Evolutionary conservation across 2,888 invertebrate species (phyloP).

Genomic region (Acanthosepion lycidas): DNA sequence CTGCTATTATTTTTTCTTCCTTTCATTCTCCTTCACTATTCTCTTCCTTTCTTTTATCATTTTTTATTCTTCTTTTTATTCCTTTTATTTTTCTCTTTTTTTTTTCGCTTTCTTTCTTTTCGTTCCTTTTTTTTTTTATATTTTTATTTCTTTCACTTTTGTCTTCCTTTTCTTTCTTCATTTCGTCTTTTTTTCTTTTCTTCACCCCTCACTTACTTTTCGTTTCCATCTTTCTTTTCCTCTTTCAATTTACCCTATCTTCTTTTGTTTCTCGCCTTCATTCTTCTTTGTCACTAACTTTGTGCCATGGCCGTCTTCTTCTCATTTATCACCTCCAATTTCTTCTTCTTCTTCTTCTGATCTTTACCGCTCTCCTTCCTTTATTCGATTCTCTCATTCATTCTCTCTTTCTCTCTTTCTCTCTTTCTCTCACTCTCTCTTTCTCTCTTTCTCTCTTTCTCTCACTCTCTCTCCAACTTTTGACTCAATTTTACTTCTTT

Average conservation of each 20-base stretch:
- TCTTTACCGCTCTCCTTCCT: not conserved
- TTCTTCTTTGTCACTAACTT: not conserved
- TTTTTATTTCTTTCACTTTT: not conserved
- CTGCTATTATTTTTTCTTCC: not conserved
- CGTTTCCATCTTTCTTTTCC: not conserved
- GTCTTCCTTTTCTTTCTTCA: not conserved
- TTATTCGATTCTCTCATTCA: too few species aligned
- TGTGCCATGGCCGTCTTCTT: too few species aligned
- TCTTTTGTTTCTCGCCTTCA: not conserved
- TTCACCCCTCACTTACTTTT: not conserved
- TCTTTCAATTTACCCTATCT: not conserved
- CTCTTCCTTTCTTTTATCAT: not conserved
- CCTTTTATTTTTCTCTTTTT: not conserved
- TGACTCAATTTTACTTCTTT: too few species aligned
- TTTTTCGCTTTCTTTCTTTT: not conserved
- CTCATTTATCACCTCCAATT: not conserved
- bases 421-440: too few species aligned
- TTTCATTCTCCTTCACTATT: not conserved
- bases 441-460: too few species aligned
- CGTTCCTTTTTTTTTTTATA: not conserved
- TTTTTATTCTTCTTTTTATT: not conserved
- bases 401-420: too few species aligned
- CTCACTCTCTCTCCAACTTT: too few species aligned
- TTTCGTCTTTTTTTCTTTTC: not conserved
- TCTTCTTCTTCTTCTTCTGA: not conserved